Evolutionary conservation across 2,888 invertebrate species (phyloP).

Genomic region (Drosophila gaucha): DNA sequence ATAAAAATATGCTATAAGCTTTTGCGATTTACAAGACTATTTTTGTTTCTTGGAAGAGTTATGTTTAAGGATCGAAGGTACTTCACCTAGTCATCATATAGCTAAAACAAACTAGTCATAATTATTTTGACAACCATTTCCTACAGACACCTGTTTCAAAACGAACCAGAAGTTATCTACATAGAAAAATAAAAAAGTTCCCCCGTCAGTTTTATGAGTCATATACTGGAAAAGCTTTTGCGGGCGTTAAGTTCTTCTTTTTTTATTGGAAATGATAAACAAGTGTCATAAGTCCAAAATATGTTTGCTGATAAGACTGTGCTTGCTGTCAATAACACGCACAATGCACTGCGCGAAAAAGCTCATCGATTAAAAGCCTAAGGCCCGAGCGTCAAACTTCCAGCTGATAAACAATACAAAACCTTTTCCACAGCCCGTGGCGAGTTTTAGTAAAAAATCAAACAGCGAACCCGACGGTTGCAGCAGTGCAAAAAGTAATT

Average conservation of each 20-base stretch:
- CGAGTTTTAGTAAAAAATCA: constrained; percentile 18
- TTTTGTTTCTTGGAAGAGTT: background rate
- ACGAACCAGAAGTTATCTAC: background rate
- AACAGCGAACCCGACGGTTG: constrained; percentile 17
- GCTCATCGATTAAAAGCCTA: constrained; percentile 6
- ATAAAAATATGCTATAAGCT: too few species aligned
- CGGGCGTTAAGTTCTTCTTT: background rate
- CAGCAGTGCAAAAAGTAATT: background rate
- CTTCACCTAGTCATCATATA: background rate
- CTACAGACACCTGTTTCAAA: background rate
- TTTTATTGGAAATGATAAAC: constrained; percentile 9
- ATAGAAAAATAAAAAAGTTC: background rate
- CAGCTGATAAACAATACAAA: constrained; percentile 14
- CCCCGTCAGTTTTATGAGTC: constrained; percentile 3
- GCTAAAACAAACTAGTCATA: background rate
- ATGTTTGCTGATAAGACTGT: background rate
- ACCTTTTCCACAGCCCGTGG: background rate
- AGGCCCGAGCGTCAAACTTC: background rate
- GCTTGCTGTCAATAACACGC: constrained; percentile 1
- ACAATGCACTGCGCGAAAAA: constrained; percentile 2
- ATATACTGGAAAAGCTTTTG: constrained; percentile 6
- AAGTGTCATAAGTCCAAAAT: background rate
- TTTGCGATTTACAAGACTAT: too few species aligned
- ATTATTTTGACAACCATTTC: background rate
- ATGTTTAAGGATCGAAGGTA: background rate